Base-by-base conservation (phyloP, 2,888 invertebrate genomes). In the Brachyopa scutellaris region DNA sequence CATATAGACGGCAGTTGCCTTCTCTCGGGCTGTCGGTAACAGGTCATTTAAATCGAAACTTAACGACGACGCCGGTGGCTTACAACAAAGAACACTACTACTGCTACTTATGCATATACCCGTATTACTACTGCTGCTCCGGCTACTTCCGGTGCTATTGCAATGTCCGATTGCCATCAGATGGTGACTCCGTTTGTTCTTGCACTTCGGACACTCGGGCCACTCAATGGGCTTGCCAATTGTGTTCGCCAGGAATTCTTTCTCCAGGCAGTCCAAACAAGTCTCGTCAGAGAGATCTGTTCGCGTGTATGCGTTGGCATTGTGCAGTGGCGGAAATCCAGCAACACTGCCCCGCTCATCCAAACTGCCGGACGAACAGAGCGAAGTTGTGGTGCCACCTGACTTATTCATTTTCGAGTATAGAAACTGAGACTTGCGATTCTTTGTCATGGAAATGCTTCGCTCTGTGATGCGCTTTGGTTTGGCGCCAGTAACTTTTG, bases 181-280 rank as follows among this genome's bases (percentile, higher is more conserved):
- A 40, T 78, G 82, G 26, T 87, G 86, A 8, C 85, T 85, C 47
- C 86, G 86, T 7, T 85, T 87, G 36, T 87, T 73, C 59, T 82
- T 88, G 69, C 90, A 90, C 66, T 88, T 89, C 3, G 86, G 76
- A 47, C 90, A 90, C 26, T 86, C 87, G 19, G 86, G 86, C n/a
- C 86, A 84, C 42, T 90, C 89, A 26, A 89, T 70, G 0, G 85
- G 87, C 53, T 90, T 89, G 29, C 90, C 90, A 59, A 90, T 88
- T 1, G 89, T 90, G 66, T 88, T 89, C 21, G 88, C 88, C 29
- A 90, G 82, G 78, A 90, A 90, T 70, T 90, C 90, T 47, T 88
- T 89, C 73, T 90, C 90, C 73, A 90, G 85, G 45, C 90, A 90
- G 72, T 90, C 90, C 62, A 90, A 85, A 57, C 90, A 90, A 2